Conservation (phyloP, 2,888 invertebrate genomes). For the Sussaba pulchella region DNA sequence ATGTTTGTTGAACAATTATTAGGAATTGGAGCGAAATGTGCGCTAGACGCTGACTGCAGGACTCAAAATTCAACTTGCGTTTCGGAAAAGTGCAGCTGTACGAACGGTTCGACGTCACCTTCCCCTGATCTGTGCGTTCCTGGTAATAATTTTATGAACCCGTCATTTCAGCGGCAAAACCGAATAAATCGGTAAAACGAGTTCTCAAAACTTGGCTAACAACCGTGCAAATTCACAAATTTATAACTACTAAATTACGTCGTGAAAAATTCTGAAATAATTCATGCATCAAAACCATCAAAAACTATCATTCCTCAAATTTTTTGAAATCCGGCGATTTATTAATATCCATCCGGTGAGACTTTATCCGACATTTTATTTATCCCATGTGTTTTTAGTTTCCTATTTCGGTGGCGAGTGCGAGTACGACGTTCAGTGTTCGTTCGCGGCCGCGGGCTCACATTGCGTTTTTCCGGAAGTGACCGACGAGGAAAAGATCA, state of each 20-base stretch:
- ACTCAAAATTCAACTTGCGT: conserved; percentile 67
- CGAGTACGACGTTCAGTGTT: conserved; percentile 72
- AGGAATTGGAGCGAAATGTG: conserved; percentile 72
- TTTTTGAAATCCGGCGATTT: too few species aligned
- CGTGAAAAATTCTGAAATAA: too few species aligned
- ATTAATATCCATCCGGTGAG: too few species aligned
- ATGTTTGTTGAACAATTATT: not conserved
- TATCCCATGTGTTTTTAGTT: conserved; percentile 66
- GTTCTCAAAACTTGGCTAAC: too few species aligned
- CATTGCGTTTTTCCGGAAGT: conserved; percentile 20
- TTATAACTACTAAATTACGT: too few species aligned
- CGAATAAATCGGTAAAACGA: too few species aligned
- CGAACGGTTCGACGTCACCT: conserved; percentile 48
- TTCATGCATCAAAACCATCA: too few species aligned
- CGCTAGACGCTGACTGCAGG: conserved; percentile 54
- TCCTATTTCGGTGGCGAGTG: conserved; percentile 66
- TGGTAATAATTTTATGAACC: conserved; percentile 64
- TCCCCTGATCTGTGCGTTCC: conserved; percentile 65
- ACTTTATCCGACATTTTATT: not conserved
- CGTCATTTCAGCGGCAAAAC: too few species aligned
- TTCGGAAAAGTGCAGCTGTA: conserved; percentile 67
- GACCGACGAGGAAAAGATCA: conserved; percentile 8
- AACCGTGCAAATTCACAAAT: too few species aligned
- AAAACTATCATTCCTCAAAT: too few species aligned
- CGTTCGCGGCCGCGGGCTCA: conserved; percentile 58